Percentiles rank a stretch among this genome's conserved stretches.
Conservation (phyloP, 1,140 invertebrate genomes). For the Diabrotica virgifera region DNA sequence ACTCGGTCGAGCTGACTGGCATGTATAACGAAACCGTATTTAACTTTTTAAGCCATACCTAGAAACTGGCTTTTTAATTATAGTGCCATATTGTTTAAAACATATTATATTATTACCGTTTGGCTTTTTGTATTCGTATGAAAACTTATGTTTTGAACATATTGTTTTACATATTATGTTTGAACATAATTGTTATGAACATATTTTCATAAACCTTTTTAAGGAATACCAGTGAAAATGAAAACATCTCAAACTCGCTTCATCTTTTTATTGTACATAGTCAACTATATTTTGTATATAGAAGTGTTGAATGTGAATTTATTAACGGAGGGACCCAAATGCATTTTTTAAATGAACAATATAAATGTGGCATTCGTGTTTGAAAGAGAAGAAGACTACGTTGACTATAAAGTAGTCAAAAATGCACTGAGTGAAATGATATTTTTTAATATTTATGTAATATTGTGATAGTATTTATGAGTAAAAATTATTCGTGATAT, state of each 20-base stretch:
- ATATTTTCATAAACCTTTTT: no score
- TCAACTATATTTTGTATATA: slow-evolving; percentile 6
- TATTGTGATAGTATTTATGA: slow-evolving; percentile 22
- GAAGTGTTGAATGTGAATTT: slow-evolving; percentile 14
- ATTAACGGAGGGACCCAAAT: slow-evolving; percentile 20
- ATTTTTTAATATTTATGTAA: slow-evolving; percentile 22
- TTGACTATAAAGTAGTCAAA: not conserved
- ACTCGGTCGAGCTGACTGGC: no score
- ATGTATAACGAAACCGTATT: no score
- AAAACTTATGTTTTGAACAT: no score
- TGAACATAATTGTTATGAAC: no score
- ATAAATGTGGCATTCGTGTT: slow-evolving; percentile 4
- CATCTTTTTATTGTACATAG: slow-evolving; percentile 14
- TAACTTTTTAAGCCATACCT: no score
- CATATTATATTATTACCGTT: no score
- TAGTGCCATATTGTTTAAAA: no score
- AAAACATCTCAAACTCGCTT: not conserved
- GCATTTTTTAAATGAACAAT: slow-evolving; percentile 13
- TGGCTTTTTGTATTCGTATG: no score
- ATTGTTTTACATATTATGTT: no score
- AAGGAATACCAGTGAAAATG: not conserved
- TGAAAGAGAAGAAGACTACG: slow-evolving; percentile 10
- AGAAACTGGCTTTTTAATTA: no score
- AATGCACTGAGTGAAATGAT: slow-evolving; percentile 18
- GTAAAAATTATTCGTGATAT: not conserved